Evolutionary conservation across 2,797 vertebrate genomes (phyloP).

Genomic region (Labeo calbasu): DNA sequence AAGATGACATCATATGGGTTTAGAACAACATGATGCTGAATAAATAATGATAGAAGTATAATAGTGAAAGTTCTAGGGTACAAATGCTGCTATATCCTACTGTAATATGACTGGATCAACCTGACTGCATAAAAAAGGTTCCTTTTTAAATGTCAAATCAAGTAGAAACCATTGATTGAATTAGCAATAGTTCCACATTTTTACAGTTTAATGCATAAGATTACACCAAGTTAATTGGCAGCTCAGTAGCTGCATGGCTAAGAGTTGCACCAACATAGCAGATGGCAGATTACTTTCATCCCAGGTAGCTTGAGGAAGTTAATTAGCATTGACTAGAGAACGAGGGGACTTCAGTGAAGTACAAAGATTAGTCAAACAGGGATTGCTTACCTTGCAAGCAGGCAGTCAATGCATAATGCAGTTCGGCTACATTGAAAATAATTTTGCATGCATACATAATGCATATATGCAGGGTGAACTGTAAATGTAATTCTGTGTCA

Average conservation of each 20-base stretch:
- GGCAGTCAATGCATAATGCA: conserved; percentile 36
- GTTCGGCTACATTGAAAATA: background rate
- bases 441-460: conserved; percentile 23
- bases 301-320: background rate
- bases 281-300: conserved; percentile 21
- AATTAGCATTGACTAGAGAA: conserved; percentile 39
- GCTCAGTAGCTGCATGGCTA: background rate
- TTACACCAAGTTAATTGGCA: background rate
- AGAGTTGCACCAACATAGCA: background rate
- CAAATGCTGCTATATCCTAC: background rate
- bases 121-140: background rate
- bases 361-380: conserved; percentile 10
- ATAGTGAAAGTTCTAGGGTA: background rate
- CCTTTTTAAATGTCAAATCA: background rate
- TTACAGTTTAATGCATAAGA: background rate
- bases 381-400: conserved; percentile 43
- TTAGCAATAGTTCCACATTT: background rate
- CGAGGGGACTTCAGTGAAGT: conserved; percentile 1
- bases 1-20: background rate
- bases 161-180: background rate
- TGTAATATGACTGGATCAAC: background rate
- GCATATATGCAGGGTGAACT: conserved; percentile 19
- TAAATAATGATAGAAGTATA: background rate
- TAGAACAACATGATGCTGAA: background rate
- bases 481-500: conserved; percentile 35